Conservation (phyloP, 2,113 vertebrate species). For the Noctilio leporinus region DNA sequence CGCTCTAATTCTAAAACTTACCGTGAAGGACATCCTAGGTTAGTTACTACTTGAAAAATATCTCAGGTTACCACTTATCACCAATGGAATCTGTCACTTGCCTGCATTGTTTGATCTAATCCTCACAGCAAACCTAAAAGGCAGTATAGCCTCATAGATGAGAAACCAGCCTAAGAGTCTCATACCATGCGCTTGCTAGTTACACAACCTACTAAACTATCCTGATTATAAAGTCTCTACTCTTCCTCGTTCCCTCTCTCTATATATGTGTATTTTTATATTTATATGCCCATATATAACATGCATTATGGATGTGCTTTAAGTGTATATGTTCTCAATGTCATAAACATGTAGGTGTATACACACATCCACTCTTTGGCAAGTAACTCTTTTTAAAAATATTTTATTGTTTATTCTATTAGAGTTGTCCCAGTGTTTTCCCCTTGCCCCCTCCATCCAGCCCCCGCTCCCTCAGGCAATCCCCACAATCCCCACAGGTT, state of each 20-base stretch:
- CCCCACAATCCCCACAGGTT: too few species aligned
- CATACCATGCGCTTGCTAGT: too few species aligned
- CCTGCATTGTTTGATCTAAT: neutral
- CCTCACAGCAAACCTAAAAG: neutral
- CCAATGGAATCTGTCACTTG: neutral
- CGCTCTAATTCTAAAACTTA: neutral
- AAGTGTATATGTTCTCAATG: neutral
- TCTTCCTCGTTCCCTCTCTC: neutral
- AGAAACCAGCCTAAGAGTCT: neutral
- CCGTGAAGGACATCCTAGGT: neutral
- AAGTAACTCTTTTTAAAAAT: neutral
- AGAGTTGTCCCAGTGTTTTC: neutral
- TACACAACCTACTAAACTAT: too few species aligned
- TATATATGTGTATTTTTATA: neutral
- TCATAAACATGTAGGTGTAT: neutral
- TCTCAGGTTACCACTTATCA: neutral
- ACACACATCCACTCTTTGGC: neutral
- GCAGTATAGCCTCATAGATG: neutral
- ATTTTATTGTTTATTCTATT: neutral
- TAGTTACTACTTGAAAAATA: neutral
- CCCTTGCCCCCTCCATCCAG: too few species aligned
- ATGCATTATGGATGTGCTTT: neutral
- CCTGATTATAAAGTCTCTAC: neutral
- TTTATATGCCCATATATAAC: neutral
- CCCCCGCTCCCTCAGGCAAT: too few species aligned